phyloP scores from a whole-genome alignment of 2,113 vertebrate genomes.

The Heterochromis multidens region DNA sequence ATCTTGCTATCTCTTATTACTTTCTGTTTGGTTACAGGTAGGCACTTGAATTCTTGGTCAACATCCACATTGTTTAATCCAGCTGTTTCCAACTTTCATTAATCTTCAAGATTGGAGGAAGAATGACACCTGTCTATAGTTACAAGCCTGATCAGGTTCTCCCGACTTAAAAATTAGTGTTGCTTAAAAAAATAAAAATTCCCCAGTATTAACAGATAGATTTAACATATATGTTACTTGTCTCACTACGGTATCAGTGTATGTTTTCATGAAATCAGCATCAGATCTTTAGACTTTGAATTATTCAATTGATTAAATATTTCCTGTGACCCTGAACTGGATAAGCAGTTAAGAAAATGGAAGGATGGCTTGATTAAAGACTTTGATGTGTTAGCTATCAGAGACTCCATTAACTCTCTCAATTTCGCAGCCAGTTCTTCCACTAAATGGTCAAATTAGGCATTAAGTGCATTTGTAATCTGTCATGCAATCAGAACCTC shows the following conservation, averaged over 20 bases:
- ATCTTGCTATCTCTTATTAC: background rate
- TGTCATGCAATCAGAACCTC: background rate
- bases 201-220: background rate
- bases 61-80: background rate
- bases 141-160: background rate
- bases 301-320: background rate
- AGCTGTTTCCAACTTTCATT: background rate
- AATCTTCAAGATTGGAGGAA: fast-evolving
- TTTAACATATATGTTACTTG: background rate
- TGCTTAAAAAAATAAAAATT: background rate
- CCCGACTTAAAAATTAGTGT: background rate
- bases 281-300: background rate
- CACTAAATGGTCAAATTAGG: background rate
- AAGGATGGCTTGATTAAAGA: background rate
- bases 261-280: background rate
- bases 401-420: background rate
- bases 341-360: background rate
- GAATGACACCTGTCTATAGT: background rate
- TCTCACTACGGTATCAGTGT: background rate
- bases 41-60: background rate
- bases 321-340: background rate
- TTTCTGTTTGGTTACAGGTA: background rate
- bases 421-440: background rate
- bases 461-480: background rate
- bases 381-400: background rate